Conservation (phyloP, 2,888 invertebrate genomes). For the Perithous albicinctus region DNA sequence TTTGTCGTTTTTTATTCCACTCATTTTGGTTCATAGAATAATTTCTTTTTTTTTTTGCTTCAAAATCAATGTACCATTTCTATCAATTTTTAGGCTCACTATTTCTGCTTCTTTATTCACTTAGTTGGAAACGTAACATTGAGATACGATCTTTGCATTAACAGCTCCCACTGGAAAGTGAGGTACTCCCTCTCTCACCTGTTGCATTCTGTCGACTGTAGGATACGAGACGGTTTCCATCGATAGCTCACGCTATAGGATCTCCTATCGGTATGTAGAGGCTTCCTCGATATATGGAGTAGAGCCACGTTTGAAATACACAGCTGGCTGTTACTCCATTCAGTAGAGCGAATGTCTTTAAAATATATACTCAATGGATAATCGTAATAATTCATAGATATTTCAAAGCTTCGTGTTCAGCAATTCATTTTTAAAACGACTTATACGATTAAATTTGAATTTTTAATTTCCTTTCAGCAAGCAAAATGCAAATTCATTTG, state of each 20-base stretch:
- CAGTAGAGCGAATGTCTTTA: neutral
- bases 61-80: neutral
- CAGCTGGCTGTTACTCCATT: neutral
- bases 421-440: no score
- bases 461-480: no score
- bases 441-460: no score
- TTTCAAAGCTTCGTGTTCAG: neutral
- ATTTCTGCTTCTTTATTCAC: conserved; percentile 1
- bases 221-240: conserved; percentile 16
- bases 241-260: conserved; percentile 14
- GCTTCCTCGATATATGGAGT: neutral
- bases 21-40: no score
- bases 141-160: conserved; percentile 29
- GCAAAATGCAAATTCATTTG: no score
- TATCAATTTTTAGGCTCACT: neutral
- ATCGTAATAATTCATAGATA: neutral
- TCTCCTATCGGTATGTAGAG: conserved; percentile 12
- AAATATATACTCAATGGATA: neutral
- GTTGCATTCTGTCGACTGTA: conserved; percentile 49
- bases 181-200: conserved; percentile 40
- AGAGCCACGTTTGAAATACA: neutral
- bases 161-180: conserved; percentile 16
- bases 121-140: neutral
- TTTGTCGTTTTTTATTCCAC: no score
- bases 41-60: no score